Percentiles rank a stretch among this genome's conserved stretches.
Evolutionary conservation across 1,140 invertebrate genomes (phyloP).

Genomic region (Ylistrum balloti): DNA sequence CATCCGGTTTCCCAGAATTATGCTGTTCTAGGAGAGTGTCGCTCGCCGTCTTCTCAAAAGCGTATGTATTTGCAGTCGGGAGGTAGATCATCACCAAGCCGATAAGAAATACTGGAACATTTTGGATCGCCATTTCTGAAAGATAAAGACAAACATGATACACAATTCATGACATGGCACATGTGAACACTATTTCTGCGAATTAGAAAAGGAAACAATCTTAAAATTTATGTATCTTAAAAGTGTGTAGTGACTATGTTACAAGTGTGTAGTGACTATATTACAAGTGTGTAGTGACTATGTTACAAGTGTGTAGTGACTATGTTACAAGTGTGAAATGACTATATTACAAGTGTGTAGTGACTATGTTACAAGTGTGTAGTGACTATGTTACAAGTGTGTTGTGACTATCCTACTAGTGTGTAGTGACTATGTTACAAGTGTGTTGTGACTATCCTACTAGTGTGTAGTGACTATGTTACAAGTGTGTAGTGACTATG

Average conservation of each 20-base stretch:
- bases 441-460: too few relatives aligned
- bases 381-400: too few relatives aligned
- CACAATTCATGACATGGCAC: background rate
- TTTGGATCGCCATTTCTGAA: background rate
- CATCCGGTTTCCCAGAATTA: background rate
- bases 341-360: too few relatives aligned
- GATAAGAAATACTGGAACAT: background rate
- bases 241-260: background rate
- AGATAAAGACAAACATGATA: background rate
- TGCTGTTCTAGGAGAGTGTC: background rate
- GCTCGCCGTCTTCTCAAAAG: background rate
- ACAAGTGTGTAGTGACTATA: background rate
- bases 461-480: too few relatives aligned
- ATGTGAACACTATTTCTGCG: background rate
- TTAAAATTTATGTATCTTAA: background rate
- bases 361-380: too few relatives aligned
- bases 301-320: too few relatives aligned
- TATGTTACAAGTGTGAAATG: too few relatives aligned
- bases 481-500: too few relatives aligned
- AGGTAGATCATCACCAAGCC: background rate
- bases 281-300: too few relatives aligned
- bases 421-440: too few relatives aligned
- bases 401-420: too few relatives aligned
- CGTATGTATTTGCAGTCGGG: background rate
- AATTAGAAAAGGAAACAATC: too few relatives aligned